Base-by-base conservation (phyloP, 37 sponge, comb jelly and placozoan genomes). In the Agelas oroides region DNA sequence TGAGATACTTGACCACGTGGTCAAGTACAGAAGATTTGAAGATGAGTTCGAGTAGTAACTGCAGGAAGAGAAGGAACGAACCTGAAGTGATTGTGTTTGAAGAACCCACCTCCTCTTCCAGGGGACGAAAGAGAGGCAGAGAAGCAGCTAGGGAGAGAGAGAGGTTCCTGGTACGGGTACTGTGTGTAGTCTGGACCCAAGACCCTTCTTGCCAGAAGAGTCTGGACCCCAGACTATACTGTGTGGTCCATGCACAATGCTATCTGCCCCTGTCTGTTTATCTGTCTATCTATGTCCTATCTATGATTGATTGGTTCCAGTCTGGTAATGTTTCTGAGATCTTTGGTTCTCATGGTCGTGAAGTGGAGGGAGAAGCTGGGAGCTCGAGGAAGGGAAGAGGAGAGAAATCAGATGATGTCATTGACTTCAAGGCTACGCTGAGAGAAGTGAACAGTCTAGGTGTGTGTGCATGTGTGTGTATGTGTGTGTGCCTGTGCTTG, bases 81-180 rank as follows among this genome's bases (percentile, higher is more conserved):
- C 76, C 81, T 38, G 88, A 88, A 37, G 81, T 88, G 60, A 75
- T 88, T 28, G 82, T 81, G 0, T 88, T 88, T 37, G 37, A 88
- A 34, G 88, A 88, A 35, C 88, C 88, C 0, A 28, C 32, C n/a
- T 56, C 25, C 67, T 56, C 32, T 33, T 65, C n/a, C 67, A 56
- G 24, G 8, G 31, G 19, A 17, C 17, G 11, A 17, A 79, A 60
- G 61, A 40, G 30, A 34, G 67, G 71, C 27, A 81, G 53, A 31
- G 71, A 81, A 19, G 76, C 75, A 2, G 56, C 68, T 37, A 84
- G 56, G 37, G 86, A 76, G 68, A 76, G 76, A 69, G 59, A 85
- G 19, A 40, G 34, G 38, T 85, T 75, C 46, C 62, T 75, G 60
- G 86, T 85, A 69, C 68, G 71, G 57, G 8, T 46, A 8, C 8